Evolutionary conservation across 2,888 invertebrate species (phyloP), one percentile per base, ranked within the genome.

Genomic region (Strigamia transsilvanica): DNA sequence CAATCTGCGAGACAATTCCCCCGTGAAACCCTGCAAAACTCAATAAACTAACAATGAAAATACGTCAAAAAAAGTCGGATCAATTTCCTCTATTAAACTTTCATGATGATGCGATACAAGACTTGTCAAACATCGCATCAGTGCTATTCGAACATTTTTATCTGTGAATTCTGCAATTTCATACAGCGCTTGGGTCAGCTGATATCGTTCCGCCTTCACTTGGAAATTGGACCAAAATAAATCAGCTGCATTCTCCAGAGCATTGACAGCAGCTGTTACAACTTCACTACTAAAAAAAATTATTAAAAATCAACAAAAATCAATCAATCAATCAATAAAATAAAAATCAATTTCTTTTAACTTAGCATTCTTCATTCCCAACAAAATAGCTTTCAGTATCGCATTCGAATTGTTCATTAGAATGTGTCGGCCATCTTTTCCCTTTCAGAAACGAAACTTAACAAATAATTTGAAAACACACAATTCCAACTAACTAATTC

Each of bases 281-380:
- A 73, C 73, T 73, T 27, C 12, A 73, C 1, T 12, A 32, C 73
- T 73, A 32, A 27, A 1, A 27, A 27, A 27, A 27, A 27, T 27
- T 3, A 23, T 2, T 9, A 12, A 66, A 23, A 66, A 5, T 13
- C 27, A 27, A 27, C 51, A 23, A 66, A 66, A 66, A 23, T 66
- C 27, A 27, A 27, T 2, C 27, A 27, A 27, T 27, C 27, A 27
- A 27, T 2, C n/a, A n/a, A n/a, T n/a, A n/a, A n/a, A n/a, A n/a
- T 18, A 23, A n/a, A n/a, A 27, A 27, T 27, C 27, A 27, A 27
- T 2, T 23, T 21, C 23, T 0, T 32, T 2, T 73, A 32, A 73
- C 73, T 73, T 73, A 0, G 73, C 32, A 32, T 73, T 32, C 23
- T 73, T 73, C 27, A 73, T 27, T 27, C 73, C 73, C 32, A 73